Conservation (phyloP, 2,113 vertebrate species). For the Terrapene triunguis region DNA sequence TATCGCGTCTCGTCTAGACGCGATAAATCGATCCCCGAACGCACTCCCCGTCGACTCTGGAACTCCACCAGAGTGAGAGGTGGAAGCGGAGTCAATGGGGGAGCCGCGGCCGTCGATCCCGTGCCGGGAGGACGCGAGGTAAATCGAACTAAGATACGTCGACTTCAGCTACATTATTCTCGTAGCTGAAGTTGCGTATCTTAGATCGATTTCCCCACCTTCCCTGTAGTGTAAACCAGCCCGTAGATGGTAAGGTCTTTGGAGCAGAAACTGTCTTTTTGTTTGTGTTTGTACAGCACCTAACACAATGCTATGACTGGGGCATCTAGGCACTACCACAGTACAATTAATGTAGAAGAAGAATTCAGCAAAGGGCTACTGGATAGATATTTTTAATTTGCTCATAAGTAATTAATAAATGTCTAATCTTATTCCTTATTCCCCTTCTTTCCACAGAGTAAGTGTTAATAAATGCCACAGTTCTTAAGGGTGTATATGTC, state of each 20-base stretch:
- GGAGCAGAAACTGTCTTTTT: not conserved
- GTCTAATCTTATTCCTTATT: not conserved
- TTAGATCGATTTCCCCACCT: too few relatives aligned
- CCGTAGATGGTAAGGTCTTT: not conserved
- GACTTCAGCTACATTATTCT: too few relatives aligned
- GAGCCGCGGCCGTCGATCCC: too few relatives aligned
- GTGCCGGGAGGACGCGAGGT: too few relatives aligned
- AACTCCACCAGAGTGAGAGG: too few relatives aligned
- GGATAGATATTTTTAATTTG: not conserved
- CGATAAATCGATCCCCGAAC: too few relatives aligned
- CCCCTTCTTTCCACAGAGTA: not conserved
- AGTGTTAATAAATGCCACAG: not conserved
- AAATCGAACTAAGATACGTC: too few relatives aligned
- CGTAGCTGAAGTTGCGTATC: too few relatives aligned
- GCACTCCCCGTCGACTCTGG: too few relatives aligned
- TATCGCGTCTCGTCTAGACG: too few relatives aligned
- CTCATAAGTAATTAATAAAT: not conserved
- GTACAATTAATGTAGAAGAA: not conserved
- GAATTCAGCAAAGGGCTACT: fast-evolving
- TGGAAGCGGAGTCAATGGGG: too few relatives aligned
- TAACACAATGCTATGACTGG: not conserved
- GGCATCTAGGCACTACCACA: not conserved
- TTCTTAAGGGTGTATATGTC: not conserved
- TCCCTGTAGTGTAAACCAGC: too few relatives aligned
- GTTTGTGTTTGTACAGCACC: fast-evolving